Base-by-base conservation (phyloP, 2,113 vertebrate genomes). In the Myrmecobius fasciatus region DNA sequence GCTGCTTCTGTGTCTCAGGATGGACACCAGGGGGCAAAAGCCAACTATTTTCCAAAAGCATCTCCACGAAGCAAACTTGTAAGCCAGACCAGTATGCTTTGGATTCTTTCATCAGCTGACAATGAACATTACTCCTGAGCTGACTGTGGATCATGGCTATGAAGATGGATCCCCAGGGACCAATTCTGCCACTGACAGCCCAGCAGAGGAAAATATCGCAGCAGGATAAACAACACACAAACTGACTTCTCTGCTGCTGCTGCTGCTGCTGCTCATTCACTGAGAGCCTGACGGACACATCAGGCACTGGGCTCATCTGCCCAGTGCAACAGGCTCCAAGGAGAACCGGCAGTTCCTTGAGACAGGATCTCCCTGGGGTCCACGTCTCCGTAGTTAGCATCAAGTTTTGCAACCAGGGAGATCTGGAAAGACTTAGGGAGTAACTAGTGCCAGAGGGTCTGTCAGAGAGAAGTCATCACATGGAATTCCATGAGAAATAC, bases 21-120 rank as follows among this genome's bases (percentile, higher is more conserved):
- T 22, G 52, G 5, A 91, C 95, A 8, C 95, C 95, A 96, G 97
- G 75, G 90, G 98, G 97, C 97, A 97, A 0, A 7, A 36, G 24
- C 0, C 90, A 95, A 95, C 94, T 7, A 0, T 17, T 53, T n/a
- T 56, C 88, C 2, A 0, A 0, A 9, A 24, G 0, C 6, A 5
- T n/a, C 67, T 22, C n/a, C 7, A 24, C 24, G n/a, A 83, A 43
- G 36, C 67, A 83, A 43, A 17, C 67, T n/a, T 3, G 20, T 24
- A 24, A 43, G 1, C 5, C 17, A 43, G 2, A 6, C 20, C 36
- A 43, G 24, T 9, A 7, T 83, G 2, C n/a, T 43, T 43, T 83
- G n/a, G 67, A 43, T 83, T 83, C 67, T 43, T 83, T 83, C 67
- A 83, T n/a, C 36, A 43, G n/a, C 67, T 22, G 0, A 8, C 8